Evolutionary conservation across 2,113 vertebrate species (phyloP).

Genomic region (Gallinago paraguaiae): DNA sequence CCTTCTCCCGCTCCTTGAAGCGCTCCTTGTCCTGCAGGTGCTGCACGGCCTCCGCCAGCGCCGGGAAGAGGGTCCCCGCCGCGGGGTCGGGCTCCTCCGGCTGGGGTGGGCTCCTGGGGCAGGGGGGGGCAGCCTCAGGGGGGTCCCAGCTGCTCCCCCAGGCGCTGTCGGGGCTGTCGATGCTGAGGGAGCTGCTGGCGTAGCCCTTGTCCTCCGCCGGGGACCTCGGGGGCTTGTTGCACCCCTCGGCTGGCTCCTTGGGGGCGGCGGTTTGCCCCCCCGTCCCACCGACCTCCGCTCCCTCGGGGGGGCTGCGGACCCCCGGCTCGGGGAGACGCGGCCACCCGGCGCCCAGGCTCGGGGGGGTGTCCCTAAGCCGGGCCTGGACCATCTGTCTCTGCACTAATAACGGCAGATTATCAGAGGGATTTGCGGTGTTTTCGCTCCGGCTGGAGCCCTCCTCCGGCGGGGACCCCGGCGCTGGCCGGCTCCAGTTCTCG

Average conservation of each 20-base stretch:
- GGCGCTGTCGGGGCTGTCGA: constrained; percentile 74
- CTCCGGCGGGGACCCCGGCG: not conserved
- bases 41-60: constrained; percentile 85
- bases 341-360: not conserved
- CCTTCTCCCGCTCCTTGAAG: constrained; percentile 95
- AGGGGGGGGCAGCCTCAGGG: not conserved
- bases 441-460: constrained; percentile 44
- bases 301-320: constrained; percentile 86
- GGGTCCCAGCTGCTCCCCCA: constrained; percentile 63
- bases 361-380: constrained; percentile 4
- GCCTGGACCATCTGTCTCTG: constrained; percentile 71
- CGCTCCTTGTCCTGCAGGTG: constrained; percentile 88
- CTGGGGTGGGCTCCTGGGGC: not conserved
- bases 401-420: constrained; percentile 62
- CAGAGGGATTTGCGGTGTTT: constrained; percentile 6
- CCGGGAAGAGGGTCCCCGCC: constrained; percentile 68
- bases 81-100: not conserved
- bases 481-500: constrained; percentile 86
- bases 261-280: not conserved
- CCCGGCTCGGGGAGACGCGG: constrained; percentile 5
- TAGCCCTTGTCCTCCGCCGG: constrained; percentile 83
- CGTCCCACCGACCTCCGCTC: constrained; percentile 77
- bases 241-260: constrained; percentile 21
- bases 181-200: constrained; percentile 85
- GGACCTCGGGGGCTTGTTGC: constrained; percentile 72